Evolutionary conservation across 2,797 vertebrate genomes (phyloP), one percentile per base, ranked within the genome.

Genomic region (Sebastes nivosus): DNA sequence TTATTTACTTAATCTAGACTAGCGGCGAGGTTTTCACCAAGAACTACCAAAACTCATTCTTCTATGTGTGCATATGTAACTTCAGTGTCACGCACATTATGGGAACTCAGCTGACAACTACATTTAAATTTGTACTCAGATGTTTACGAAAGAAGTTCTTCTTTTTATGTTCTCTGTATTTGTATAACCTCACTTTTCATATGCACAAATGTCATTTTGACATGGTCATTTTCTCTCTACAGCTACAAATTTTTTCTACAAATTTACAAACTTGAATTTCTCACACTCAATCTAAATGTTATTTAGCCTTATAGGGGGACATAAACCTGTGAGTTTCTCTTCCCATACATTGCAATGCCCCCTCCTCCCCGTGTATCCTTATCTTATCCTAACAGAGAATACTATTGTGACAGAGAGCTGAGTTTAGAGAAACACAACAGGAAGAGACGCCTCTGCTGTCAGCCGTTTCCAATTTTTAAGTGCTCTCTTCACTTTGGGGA

Each of bases 351-450:
- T 1, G 8, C 5, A 6, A 27, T 52, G 14, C 24, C 6, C 24
- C 20, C 20, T 38, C 61, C 24, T 14, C 34, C 60, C 24, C 16
- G 46, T 11, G 1, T 11, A 5, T 55, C 57, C 67, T 82, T 91
- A 88, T 92, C 87, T 90, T 46, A 50, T 24, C 25, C 52, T 50
- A 52, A 82, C 88, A 92, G 84, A 85, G 65, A 78, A 22, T 30
- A 13, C 61, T 30, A 4, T 77, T 86, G 67, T 82, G 54, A 72
- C n/a, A 20, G 38, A 74, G 54, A 29, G 70, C 16, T 18, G 46
- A 12, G 50, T 75, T 71, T 55, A 72, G 27, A 67, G 18, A 64
- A 32, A 14, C 16, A n/a, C 25, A 68, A 18, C 67, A 85, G 63
- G 73, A 77, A 78, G 66, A 57, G n/a, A 58, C 11, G 3, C 65